phyloP scores from a whole-genome alignment of 2,797 vertebrate genomes.

The Manis crassicaudata region DNA sequence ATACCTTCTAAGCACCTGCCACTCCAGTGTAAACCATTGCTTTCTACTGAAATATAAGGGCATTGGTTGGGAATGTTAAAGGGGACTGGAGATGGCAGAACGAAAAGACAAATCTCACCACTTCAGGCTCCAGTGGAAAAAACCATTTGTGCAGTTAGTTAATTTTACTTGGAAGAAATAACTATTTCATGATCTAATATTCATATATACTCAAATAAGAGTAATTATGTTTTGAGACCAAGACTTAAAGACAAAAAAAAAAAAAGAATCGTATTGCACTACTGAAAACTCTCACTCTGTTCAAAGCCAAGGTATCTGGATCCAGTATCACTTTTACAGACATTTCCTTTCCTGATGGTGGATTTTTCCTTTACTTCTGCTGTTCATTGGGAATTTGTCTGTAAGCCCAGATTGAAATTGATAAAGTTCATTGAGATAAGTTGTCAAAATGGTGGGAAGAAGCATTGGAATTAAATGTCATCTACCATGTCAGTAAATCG shows the following conservation, averaged over 20 bases:
- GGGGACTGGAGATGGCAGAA: background rate
- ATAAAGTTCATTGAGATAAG: background rate
- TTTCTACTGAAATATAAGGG: background rate
- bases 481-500: background rate
- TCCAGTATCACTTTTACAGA: background rate
- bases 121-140: background rate
- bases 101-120: background rate
- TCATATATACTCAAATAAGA: conserved; percentile 4
- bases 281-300: conserved; percentile 6
- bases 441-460: conserved; percentile 17
- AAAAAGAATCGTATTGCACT: background rate
- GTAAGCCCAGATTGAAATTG: background rate
- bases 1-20: background rate
- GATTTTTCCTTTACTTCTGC: conserved; percentile 35
- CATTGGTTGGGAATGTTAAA: background rate
- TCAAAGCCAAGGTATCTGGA: background rate
- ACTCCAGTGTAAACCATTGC: background rate
- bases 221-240: conserved; percentile 30
- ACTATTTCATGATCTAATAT: conserved; percentile 1
- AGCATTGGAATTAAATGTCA: background rate
- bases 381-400: conserved; percentile 46
- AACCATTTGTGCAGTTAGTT: background rate
- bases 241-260: background rate
- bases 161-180: conserved; percentile 19
- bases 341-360: background rate